Conservation (phyloP, 2,888 invertebrate species). For the Drosophila yooni region DNA sequence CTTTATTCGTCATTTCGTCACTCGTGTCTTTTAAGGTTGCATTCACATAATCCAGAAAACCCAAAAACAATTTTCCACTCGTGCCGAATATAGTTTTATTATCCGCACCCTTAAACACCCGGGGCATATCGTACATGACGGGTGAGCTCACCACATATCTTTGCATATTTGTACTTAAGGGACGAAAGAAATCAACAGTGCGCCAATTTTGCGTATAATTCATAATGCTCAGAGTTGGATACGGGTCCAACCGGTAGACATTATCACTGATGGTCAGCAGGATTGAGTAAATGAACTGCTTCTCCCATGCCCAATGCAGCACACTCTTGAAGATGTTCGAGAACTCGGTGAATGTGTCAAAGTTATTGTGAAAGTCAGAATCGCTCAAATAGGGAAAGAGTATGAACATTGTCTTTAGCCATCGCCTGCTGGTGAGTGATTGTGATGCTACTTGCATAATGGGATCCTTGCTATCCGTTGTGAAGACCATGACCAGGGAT, state of each 20-base stretch:
- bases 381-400: slow-evolving; percentile 57
- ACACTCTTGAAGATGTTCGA: slow-evolving; percentile 33
- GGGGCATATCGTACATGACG: slow-evolving; percentile 70
- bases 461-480: slow-evolving; percentile 67
- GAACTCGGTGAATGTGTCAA: slow-evolving; percentile 36
- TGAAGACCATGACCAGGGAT: slow-evolving; percentile 67
- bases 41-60: slow-evolving; percentile 71
- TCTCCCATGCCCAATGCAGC: slow-evolving; percentile 69
- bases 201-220: slow-evolving; percentile 69
- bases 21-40: slow-evolving; percentile 67
- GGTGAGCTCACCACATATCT: slow-evolving; percentile 72
- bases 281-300: slow-evolving; percentile 72
- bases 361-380: slow-evolving; percentile 28
- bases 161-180: slow-evolving; percentile 49
- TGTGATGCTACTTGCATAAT: slow-evolving; percentile 75
- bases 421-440: slow-evolving; percentile 57
- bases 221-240: slow-evolving; percentile 59
- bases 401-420: slow-evolving; percentile 75
- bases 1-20: slow-evolving; percentile 7
- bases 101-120: slow-evolving; percentile 69
- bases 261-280: slow-evolving; percentile 66
- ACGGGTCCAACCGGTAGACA: slow-evolving; percentile 67
- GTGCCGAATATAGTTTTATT: slow-evolving; percentile 61
- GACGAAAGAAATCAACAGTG: slow-evolving; percentile 56
- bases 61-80: slow-evolving; percentile 67